Conservation (phyloP, 2,888 invertebrate genomes). For the Phortica okadai region DNA sequence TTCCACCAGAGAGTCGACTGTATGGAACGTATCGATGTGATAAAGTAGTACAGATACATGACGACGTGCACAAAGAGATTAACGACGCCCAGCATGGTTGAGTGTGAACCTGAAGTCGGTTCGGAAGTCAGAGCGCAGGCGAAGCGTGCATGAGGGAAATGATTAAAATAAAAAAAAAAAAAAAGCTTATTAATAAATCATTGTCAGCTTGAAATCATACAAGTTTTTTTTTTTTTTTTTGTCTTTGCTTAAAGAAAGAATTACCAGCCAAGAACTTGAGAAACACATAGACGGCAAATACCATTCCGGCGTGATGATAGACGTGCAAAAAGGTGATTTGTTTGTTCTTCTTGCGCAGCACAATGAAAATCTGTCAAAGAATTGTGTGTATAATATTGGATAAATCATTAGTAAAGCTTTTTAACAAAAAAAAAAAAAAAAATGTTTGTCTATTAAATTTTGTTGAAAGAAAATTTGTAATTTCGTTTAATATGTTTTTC, state of each 20-base stretch:
- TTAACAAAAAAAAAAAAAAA: too few species aligned
- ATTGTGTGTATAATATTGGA: neutral
- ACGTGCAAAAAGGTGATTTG: slow-evolving; percentile 92
- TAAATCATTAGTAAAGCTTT: neutral
- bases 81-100: slow-evolving; percentile 82
- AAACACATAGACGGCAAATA: slow-evolving; percentile 81
- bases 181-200: neutral
- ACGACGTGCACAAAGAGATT: slow-evolving; percentile 88
- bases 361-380: slow-evolving; percentile 80
- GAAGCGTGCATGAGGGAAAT: slow-evolving; percentile 75
- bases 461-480: neutral
- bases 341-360: slow-evolving; percentile 86
- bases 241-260: too few species aligned
- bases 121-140: neutral
- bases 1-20: slow-evolving; percentile 88
- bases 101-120: slow-evolving; percentile 81
- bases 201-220: neutral
- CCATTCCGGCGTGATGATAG: slow-evolving; percentile 91
- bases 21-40: slow-evolving; percentile 85
- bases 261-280: slow-evolving; percentile 79
- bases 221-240: too few species aligned
- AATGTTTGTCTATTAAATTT: neutral
- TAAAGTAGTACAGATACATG: slow-evolving; percentile 90
- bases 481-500: too few species aligned
- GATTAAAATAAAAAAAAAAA: neutral